These are phyloP conservation scores for Scleropages formosus DNA, from an alignment of 2,797 vertebrate genomes.

Conservation along the genomic window DNA sequence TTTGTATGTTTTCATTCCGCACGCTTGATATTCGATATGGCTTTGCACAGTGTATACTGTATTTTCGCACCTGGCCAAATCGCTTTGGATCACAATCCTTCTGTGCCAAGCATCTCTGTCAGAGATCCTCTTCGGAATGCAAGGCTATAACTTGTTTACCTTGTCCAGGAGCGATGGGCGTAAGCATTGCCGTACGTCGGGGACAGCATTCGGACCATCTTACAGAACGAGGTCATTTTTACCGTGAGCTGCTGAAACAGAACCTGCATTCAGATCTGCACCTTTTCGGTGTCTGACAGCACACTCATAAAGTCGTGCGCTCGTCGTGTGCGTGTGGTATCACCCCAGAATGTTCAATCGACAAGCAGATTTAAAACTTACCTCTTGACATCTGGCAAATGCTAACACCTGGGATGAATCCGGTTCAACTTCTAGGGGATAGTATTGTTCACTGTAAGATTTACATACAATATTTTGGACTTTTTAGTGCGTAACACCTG, in stretches of 20 bases:
- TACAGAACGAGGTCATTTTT: background rate
- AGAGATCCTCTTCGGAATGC: too few species aligned
- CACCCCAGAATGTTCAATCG: background rate
- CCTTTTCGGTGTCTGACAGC: constrained; percentile 1
- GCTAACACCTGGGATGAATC: background rate
- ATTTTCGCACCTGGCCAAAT: background rate
- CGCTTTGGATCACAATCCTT: background rate
- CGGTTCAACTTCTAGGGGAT: background rate
- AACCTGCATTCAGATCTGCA: background rate
- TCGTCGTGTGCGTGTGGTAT: background rate
- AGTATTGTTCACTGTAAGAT: background rate
- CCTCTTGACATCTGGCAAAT: background rate
- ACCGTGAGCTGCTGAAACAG: background rate
- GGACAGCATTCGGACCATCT: background rate
- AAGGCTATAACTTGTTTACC: too few species aligned
- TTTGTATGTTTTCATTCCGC: constrained; percentile 11
- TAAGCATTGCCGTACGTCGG: background rate
- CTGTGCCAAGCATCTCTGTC: too few species aligned
- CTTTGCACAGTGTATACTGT: background rate
- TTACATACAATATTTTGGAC: too few species aligned
- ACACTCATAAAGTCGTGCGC: background rate
- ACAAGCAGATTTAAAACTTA: constrained; percentile 1
- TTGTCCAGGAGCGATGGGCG: background rate
- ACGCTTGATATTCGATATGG: background rate
- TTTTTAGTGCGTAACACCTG: background rate